Evolutionary conservation across 2,888 invertebrate genomes (phyloP).

Genomic region (Eurytoma californica): DNA sequence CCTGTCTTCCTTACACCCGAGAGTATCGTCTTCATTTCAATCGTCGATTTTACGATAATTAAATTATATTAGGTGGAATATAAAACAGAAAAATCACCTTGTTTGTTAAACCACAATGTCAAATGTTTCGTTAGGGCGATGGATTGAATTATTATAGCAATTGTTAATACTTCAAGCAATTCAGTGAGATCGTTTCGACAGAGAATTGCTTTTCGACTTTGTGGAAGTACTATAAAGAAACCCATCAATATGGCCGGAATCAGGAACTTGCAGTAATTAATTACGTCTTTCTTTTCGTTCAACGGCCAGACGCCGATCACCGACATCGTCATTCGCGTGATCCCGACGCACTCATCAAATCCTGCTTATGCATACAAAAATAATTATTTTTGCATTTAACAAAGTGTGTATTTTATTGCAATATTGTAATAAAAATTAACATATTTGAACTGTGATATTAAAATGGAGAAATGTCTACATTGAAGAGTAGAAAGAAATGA

Average conservation of each 20-base stretch:
- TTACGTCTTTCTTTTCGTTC: neutral
- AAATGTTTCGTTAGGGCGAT: neutral
- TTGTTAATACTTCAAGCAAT: neutral
- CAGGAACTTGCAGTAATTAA: neutral
- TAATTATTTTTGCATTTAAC: too few species aligned
- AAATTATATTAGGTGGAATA: too few species aligned
- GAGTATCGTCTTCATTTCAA: too few species aligned
- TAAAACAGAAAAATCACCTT: neutral
- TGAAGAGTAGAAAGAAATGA: too few species aligned
- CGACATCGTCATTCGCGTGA: neutral
- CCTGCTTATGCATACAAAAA: neutral
- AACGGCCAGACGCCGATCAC: neutral
- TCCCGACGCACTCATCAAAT: neutral
- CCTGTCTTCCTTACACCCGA: too few species aligned
- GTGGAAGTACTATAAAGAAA: neutral
- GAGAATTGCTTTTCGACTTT: neutral
- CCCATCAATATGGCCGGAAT: neutral
- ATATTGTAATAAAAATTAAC: too few species aligned
- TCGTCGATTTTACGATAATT: too few species aligned
- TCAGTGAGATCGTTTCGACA: neutral
- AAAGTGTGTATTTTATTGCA: too few species aligned
- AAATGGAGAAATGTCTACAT: too few species aligned
- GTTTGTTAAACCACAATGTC: neutral
- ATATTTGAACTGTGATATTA: too few species aligned
- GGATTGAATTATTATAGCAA: neutral